Evolutionary conservation across 2,113 vertebrate genomes (phyloP).

Genomic region (Cyphomyrus discorhynchus): DNA sequence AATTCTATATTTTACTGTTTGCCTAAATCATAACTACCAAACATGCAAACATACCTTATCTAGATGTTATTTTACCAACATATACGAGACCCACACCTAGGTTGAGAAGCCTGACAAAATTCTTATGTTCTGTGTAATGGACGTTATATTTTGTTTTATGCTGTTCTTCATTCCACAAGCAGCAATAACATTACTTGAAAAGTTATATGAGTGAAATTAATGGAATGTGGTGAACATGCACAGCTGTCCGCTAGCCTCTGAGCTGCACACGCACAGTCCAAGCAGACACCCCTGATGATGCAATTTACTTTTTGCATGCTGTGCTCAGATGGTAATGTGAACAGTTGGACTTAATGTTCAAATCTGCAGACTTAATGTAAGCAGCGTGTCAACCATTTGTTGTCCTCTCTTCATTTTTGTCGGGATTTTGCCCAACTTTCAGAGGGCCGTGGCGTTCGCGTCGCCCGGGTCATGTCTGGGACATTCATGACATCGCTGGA

Average conservation of each 20-base stretch:
- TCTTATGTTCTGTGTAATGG: not conserved
- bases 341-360: not conserved
- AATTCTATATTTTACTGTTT: not conserved
- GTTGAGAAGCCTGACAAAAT: not conserved
- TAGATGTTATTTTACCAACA: not conserved
- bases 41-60: not conserved
- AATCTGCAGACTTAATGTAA: not conserved
- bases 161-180: not conserved
- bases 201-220: not conserved
- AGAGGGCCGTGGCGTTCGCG: slow-evolving; percentile 65
- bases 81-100: not conserved
- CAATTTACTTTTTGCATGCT: not conserved
- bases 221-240: not conserved
- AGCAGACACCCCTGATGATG: not conserved
- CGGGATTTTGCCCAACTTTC: slow-evolving; percentile 10
- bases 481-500: slow-evolving; percentile 90
- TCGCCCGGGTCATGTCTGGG: slow-evolving; percentile 74
- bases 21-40: not conserved
- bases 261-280: not conserved
- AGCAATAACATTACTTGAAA: not conserved
- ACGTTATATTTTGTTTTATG: not conserved
- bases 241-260: not conserved
- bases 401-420: not conserved
- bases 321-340: not conserved
- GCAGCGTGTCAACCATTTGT: slow-evolving; percentile 2